Evolutionary conservation across 2,113 vertebrate genomes (phyloP).

Genomic region (Gadus chalcogrammus): DNA sequence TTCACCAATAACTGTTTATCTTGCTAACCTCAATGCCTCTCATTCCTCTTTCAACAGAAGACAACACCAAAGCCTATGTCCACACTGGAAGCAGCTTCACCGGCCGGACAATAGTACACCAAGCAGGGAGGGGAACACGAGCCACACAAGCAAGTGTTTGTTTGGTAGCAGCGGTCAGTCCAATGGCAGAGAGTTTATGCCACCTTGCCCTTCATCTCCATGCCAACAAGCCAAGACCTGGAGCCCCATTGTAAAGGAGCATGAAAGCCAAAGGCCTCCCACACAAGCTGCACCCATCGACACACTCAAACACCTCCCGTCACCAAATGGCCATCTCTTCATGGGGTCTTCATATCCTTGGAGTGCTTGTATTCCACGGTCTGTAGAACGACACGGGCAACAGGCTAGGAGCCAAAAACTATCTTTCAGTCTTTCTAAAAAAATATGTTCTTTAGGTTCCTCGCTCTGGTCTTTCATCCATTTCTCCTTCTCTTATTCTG

Average conservation of each 20-base stretch:
- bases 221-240: slow-evolving; percentile 29
- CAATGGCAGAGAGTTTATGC: slow-evolving; percentile 24
- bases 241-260: slow-evolving; percentile 32
- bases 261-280: not conserved
- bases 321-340: slow-evolving; percentile 8
- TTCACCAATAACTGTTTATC: too few relatives aligned
- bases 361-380: not conserved
- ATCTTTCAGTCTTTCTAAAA: too few relatives aligned
- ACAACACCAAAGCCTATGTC: not conserved
- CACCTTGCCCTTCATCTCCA: slow-evolving; percentile 40
- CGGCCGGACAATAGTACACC: not conserved
- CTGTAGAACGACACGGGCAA: not conserved
- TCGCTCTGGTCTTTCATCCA: too few relatives aligned
- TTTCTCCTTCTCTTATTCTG: too few relatives aligned
- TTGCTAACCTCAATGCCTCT: not conserved
- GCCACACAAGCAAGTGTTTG: slow-evolving; percentile 27
- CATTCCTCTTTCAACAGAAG: not conserved
- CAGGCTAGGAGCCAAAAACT: not conserved
- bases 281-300: slow-evolving; percentile 1
- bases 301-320: slow-evolving; percentile 12
- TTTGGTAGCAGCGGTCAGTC: slow-evolving; percentile 41
- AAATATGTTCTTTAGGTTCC: too few relatives aligned
- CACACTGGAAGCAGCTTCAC: slow-evolving; percentile 25
- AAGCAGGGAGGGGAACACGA: not conserved
- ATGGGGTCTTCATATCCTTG: not conserved